phyloP scores from a whole-genome alignment of 2,113 vertebrate species.

The Melospiza georgiana region DNA sequence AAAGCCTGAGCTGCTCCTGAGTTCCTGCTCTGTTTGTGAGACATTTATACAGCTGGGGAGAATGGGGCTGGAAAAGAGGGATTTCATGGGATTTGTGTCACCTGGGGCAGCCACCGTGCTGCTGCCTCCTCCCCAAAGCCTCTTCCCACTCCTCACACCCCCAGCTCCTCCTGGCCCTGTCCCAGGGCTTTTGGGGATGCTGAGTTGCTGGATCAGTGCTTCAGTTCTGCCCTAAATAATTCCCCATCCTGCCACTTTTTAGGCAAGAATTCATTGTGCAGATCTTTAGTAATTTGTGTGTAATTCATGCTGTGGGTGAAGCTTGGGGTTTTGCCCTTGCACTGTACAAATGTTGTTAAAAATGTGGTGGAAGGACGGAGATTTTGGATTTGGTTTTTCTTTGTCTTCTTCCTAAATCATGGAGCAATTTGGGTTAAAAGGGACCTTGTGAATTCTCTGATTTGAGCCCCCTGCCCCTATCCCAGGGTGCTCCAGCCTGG shows the following conservation, averaged over 20 bases:
- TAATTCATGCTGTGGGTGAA: no score
- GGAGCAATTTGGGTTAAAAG: no score
- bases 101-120: background rate
- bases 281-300: no score
- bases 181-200: background rate
- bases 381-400: no score
- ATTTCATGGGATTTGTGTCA: background rate
- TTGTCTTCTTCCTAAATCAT: no score
- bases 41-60: background rate
- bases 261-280: no score
- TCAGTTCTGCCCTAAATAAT: background rate
- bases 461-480: no score
- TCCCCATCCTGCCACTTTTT: background rate
- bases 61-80: background rate
- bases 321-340: no score
- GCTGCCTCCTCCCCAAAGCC: background rate
- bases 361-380: no score
- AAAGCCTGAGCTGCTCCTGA: background rate
- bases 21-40: background rate
- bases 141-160: accelerated
- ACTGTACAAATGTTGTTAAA: no score
- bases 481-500: no score
- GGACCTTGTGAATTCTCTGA: no score
- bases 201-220: accelerated
- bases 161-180: background rate